phyloP scores from a whole-genome alignment of 1,140 invertebrate genomes.

The Temnothorax longispinosus region DNA sequence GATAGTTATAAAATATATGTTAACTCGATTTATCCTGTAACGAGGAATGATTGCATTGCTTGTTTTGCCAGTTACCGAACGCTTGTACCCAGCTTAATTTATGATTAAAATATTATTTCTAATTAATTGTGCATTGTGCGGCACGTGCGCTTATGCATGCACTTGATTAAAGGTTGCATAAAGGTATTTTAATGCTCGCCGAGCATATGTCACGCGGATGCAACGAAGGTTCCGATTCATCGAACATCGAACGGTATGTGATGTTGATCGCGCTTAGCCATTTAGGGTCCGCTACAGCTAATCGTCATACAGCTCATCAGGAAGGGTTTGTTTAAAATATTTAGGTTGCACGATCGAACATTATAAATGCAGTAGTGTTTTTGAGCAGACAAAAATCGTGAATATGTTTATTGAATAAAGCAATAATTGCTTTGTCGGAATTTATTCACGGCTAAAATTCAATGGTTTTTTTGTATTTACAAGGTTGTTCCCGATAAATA shows the following conservation, averaged over 20 bases:
- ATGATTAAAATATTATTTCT: conserved; percentile 34
- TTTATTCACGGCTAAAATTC: neutral
- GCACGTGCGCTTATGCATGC: neutral
- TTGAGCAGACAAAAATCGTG: neutral
- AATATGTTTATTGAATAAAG: neutral
- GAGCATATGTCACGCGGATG: conserved; percentile 70
- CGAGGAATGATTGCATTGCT: neutral
- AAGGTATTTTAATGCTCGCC: conserved; percentile 67
- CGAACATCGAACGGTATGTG: conserved; percentile 62
- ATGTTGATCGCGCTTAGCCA: conserved; percentile 63
- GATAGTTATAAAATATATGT: neutral
- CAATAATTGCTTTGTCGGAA: conserved; percentile 7
- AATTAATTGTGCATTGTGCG: conserved; percentile 24
- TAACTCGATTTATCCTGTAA: neutral
- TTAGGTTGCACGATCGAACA: neutral
- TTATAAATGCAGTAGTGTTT: neutral
- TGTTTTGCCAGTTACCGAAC: neutral
- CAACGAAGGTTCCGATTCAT: conserved; percentile 70
- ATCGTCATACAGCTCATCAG: conserved; percentile 24
- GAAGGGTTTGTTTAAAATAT: conserved; percentile 58
- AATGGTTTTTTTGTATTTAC: neutral
- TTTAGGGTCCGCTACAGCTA: conserved; percentile 62
- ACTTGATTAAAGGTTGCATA: conserved; percentile 41
- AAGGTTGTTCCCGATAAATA: neutral
- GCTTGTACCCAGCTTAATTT: neutral